phyloP scores from a whole-genome alignment of 2,797 vertebrate genomes.

The Parauchenoglanis ngamensis region DNA sequence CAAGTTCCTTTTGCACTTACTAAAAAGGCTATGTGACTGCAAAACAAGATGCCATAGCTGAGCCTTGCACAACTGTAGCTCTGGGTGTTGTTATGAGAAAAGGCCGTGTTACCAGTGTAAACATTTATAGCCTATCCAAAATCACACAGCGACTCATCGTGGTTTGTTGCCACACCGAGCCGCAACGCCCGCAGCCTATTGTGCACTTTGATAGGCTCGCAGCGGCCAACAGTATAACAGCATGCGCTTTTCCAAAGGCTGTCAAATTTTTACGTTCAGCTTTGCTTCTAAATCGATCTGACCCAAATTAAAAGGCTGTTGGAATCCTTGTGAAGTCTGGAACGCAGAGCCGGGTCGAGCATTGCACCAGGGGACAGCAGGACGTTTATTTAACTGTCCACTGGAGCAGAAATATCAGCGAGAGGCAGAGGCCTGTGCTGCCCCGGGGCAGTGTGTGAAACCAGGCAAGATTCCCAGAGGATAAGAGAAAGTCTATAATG shows the following conservation, averaged over 20 bases:
- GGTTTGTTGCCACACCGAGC: background rate
- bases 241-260: slow-evolving; percentile 37
- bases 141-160: slow-evolving; percentile 2
- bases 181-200: slow-evolving; percentile 21
- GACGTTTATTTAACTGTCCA: slow-evolving; percentile 75
- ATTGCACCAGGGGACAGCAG: slow-evolving; percentile 50
- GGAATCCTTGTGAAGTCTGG: slow-evolving; percentile 41
- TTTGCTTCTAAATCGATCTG: slow-evolving; percentile 56
- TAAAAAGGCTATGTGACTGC: background rate
- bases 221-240: slow-evolving; percentile 26
- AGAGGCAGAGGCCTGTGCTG: slow-evolving; percentile 66
- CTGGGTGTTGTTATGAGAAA: slow-evolving; percentile 22
- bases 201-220: slow-evolving; percentile 43
- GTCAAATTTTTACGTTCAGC: slow-evolving; percentile 51
- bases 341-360: slow-evolving; percentile 38
- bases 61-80: background rate
- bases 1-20: slow-evolving; percentile 8
- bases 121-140: slow-evolving; percentile 45
- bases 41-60: background rate
- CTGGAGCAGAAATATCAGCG: slow-evolving; percentile 76
- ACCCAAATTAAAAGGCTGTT: slow-evolving; percentile 59
- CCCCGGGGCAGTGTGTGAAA: slow-evolving; percentile 69
- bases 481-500: slow-evolving; percentile 59
- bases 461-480: slow-evolving; percentile 64
- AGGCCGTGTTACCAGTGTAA: slow-evolving; percentile 19